phyloP scores from a whole-genome alignment of 2,888 invertebrate genomes.

The Drosophila leonis region DNA sequence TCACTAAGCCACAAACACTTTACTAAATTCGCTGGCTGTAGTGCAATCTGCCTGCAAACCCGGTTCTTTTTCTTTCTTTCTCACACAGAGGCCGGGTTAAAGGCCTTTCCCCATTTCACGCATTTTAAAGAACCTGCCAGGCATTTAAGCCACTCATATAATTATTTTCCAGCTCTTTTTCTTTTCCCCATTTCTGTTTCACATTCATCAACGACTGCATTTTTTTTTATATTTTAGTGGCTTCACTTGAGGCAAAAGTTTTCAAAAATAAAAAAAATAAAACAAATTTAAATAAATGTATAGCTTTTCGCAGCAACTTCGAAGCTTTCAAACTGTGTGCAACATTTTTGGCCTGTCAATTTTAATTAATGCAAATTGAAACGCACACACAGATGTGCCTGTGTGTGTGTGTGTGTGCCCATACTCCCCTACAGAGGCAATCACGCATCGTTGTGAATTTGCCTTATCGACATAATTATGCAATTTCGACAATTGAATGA shows the following conservation, averaged over 20 bases:
- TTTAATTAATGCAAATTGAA: constrained; percentile 69
- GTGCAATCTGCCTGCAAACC: constrained; percentile 29
- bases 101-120: constrained; percentile 59
- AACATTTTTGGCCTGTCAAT: constrained; percentile 65
- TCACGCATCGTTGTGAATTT: constrained; percentile 52
- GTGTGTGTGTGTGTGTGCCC: not conserved
- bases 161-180: constrained; percentile 57
- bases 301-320: constrained; percentile 20
- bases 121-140: constrained; percentile 44
- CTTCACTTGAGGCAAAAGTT: constrained; percentile 48
- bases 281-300: constrained; percentile 32
- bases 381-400: constrained; percentile 27
- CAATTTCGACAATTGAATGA: constrained; percentile 66
- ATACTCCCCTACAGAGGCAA: constrained; percentile 8
- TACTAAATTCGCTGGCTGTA: constrained; percentile 4
- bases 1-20: constrained; percentile 17
- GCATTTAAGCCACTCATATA: constrained; percentile 57
- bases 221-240: constrained; percentile 40
- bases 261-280: constrained; percentile 20
- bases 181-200: constrained; percentile 23
- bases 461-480: constrained; percentile 74
- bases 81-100: constrained; percentile 38
- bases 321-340: constrained; percentile 40
- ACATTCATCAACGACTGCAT: constrained; percentile 54
- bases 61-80: constrained; percentile 33